Evolutionary conservation across 2,888 invertebrate genomes (phyloP), one percentile per base, ranked within the genome.

Genomic region (Sympetrum striolatum): DNA sequence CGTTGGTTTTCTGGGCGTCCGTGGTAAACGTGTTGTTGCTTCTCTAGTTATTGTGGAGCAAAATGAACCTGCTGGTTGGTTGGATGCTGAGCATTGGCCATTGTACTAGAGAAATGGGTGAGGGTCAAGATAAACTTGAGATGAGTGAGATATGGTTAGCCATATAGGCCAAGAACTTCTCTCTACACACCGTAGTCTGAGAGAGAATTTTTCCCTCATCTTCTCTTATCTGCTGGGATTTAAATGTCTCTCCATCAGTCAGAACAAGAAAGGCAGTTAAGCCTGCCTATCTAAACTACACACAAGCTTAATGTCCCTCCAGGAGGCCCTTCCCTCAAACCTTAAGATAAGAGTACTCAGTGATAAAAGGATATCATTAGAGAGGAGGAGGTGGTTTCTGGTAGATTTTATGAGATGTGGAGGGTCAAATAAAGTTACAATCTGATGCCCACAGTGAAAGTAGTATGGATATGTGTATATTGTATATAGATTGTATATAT

Each of bases 131-230:
- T n/a, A n/a, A n/a, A n/a, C n/a, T n/a, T n/a, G n/a, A n/a, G n/a
- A n/a, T n/a, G n/a, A n/a, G n/a, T n/a, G n/a, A n/a, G n/a, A n/a
- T n/a, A n/a, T n/a, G n/a, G n/a, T n/a, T n/a, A n/a, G n/a, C n/a
- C n/a, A n/a, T n/a, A n/a, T n/a, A n/a, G n/a, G n/a, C n/a, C n/a
- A n/a, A n/a, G n/a, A n/a, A n/a, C n/a, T n/a, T n/a, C n/a, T n/a
- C n/a, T n/a, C n/a, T n/a, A n/a, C n/a, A n/a, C n/a, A n/a, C n/a
- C n/a, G n/a, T n/a, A n/a, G n/a, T n/a, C n/a, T n/a, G n/a, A n/a
- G n/a, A n/a, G n/a, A n/a, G n/a, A n/a, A n/a, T n/a, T n/a, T 35
- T 3, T 90, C 91, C 8, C 80, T 82, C 86, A 90, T 91, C 37
- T 79, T 90, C 10, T 39, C 14, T 3, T 31, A 39, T 18, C 60